Evolutionary conservation across 2,888 invertebrate genomes (phyloP).

Genomic region (Pyralis farinalis): DNA sequence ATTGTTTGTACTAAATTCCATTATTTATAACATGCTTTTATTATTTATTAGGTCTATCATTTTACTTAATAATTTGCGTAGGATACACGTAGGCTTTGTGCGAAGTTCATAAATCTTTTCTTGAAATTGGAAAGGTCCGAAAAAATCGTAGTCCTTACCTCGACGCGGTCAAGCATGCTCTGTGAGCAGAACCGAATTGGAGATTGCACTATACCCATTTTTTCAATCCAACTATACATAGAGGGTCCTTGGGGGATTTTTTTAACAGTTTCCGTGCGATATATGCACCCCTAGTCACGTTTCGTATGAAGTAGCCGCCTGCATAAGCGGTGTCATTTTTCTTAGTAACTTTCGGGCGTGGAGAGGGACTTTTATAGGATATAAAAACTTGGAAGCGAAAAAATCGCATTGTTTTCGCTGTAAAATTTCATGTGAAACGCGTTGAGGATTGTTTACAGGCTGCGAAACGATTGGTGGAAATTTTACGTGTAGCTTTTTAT

Average conservation of each 20-base stretch:
- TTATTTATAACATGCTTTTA: no score
- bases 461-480: neutral
- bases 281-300: constrained; percentile 78
- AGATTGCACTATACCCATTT: constrained; percentile 1
- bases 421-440: neutral
- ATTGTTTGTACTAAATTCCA: no score
- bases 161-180: no score
- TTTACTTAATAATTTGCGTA: no score
- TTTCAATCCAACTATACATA: constrained; percentile 18
- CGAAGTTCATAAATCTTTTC: no score
- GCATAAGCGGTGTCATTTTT: constrained; percentile 74
- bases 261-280: constrained; percentile 68
- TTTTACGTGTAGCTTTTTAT: no score
- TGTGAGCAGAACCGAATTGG: no score
- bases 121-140: no score
- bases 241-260: constrained; percentile 58
- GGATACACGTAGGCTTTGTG: no score
- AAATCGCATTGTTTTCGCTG: neutral
- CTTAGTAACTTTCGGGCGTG: constrained; percentile 39
- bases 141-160: no score
- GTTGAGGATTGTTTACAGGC: neutral
- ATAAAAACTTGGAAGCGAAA: neutral
- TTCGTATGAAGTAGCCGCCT: constrained; percentile 74
- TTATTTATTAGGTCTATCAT: no score
- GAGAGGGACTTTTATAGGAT: constrained; percentile 25